phyloP scores from a whole-genome alignment of 2,113 vertebrate genomes.

The Peromyscus polionotus region DNA sequence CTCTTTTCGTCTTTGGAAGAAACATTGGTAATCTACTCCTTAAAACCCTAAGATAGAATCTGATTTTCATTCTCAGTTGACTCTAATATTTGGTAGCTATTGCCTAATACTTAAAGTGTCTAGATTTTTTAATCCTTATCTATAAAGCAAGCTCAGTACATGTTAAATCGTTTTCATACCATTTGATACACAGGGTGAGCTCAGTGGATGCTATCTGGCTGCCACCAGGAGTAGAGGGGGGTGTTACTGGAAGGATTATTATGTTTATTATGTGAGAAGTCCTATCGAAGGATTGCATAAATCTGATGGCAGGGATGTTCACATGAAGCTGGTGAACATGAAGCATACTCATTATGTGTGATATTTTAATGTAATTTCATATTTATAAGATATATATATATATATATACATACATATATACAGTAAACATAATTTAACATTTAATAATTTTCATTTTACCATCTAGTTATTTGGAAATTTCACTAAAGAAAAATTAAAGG shows the following conservation, averaged over 20 bases:
- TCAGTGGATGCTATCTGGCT: background rate
- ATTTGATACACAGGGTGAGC: background rate
- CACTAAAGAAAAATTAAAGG: background rate
- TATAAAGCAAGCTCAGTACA: background rate
- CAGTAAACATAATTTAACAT: background rate
- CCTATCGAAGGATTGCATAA: background rate
- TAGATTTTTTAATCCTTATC: background rate
- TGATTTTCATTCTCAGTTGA: background rate
- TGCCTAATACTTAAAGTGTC: background rate
- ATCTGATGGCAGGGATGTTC: background rate
- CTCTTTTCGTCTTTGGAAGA: background rate
- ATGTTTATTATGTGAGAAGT: background rate
- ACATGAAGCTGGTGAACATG: no score
- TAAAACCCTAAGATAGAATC: background rate
- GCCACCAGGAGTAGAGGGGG: background rate
- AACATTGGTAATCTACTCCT: background rate
- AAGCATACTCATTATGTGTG: background rate
- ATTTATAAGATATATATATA: background rate
- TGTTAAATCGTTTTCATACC: background rate
- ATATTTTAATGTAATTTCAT: background rate
- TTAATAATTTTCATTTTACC: background rate
- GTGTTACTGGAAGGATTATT: no score
- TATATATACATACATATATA: background rate
- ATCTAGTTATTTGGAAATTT: conserved; percentile 12
- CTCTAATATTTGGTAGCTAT: background rate